phyloP scores from a whole-genome alignment of 2,888 invertebrate species.

The Watsonalla cultraria region DNA sequence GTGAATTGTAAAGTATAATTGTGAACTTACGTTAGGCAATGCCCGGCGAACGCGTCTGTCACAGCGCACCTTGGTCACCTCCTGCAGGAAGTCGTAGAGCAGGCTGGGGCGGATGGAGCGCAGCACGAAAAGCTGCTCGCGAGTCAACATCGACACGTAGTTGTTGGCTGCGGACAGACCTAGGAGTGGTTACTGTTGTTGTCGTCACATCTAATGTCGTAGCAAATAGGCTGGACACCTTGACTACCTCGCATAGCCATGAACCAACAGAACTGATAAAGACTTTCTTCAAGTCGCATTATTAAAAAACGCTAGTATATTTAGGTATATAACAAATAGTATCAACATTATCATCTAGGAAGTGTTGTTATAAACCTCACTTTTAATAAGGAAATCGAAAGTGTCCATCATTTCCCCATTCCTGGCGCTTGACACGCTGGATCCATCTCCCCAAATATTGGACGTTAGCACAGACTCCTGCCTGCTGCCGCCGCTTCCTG shows the following conservation, averaged over 20 bases:
- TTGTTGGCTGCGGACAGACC: constrained; percentile 64
- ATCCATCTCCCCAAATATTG: constrained; percentile 39
- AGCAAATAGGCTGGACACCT: too few relatives aligned
- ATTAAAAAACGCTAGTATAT: too few relatives aligned
- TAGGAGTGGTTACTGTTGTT: constrained; percentile 12
- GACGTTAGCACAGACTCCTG: constrained; percentile 34
- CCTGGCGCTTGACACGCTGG: constrained; percentile 23
- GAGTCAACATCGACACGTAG: constrained; percentile 65
- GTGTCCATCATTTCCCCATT: constrained; percentile 54
- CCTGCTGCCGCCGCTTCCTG: constrained; percentile 24
- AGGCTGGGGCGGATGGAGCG: constrained; percentile 60
- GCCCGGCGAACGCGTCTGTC: constrained; percentile 61
- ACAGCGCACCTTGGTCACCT: constrained; percentile 58
- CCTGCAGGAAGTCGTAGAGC: constrained; percentile 62
- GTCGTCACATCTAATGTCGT: not conserved
- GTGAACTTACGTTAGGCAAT: constrained; percentile 49
- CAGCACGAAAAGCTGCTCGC: constrained; percentile 60
- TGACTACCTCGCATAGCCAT: too few relatives aligned
- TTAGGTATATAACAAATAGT: too few relatives aligned
- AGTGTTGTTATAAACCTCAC: constrained; percentile 30
- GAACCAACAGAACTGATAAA: too few relatives aligned
- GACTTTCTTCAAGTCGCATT: too few relatives aligned
- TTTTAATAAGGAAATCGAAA: constrained; percentile 66
- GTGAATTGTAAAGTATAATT: too few relatives aligned
- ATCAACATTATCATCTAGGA: not conserved